Base-by-base conservation (phyloP, 2,888 invertebrate genomes). In the Papilio protenor region DNA sequence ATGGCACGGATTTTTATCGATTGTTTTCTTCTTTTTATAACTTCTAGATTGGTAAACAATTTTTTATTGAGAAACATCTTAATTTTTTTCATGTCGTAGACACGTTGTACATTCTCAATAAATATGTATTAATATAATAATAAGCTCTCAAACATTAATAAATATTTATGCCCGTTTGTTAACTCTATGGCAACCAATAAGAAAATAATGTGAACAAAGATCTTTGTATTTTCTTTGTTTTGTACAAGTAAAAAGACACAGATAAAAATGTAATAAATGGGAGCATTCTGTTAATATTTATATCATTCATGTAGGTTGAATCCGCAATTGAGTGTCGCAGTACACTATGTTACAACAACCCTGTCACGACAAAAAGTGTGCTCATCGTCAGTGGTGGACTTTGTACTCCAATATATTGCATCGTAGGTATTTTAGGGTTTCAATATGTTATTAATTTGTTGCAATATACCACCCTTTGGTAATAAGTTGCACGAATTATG, bases 401-500 rank as follows among this genome's bases (percentile, higher is more conserved):
- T n/a, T 16, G 23, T 12, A 10, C 33, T 18, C 40, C 33, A 11
- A 40, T 64, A 23, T 64, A 16, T 18, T 40, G 12, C 16, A 40
- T 66, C 45, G 45, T 40, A 45, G 12, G 16, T n/a, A 40, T n/a
- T 3, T 40, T 33, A 18, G 33, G 23, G 40, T 47, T 49, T 16
- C 10, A 52, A 1, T 71, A 33, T 8, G 8, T 71, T 71, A 23
- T 52, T 52, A 52, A 23, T 40, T 49, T 73, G 1, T 33, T 55
- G 33, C 2, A 57, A 57, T 23, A 49, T 21, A n/a, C 27, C 49
- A 33, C 40, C 21, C 14, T 33, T 57, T 0, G 40, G 2, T 73
- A 57, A 14, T 73, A 73, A 57, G 16, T 40, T 77, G 52, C 33
- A 61, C 21, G 33, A 77, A 78, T 77, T 80, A 79, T 82, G 77